A percentile compares a stretch with the other conserved stretches of the same genome.
These are phyloP conservation scores for Rhogogaster chlorosoma DNA, from an alignment of 2,888 invertebrate genomes.

Conservation along the genomic window DNA sequence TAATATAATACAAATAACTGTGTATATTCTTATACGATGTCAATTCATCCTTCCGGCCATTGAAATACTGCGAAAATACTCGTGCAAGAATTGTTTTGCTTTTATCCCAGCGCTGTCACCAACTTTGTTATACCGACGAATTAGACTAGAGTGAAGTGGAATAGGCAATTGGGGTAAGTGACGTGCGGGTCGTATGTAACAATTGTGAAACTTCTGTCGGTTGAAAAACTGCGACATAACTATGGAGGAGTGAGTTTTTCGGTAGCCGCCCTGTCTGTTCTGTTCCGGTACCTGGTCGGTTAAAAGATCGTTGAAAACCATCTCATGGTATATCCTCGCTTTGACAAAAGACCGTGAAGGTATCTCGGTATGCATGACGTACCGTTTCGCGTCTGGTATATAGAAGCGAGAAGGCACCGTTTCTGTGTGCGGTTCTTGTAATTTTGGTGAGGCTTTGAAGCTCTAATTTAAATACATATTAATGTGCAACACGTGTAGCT, in stretches of 20 bases:
- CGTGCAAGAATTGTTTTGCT: neutral
- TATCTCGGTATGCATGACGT: conserved; percentile 41
- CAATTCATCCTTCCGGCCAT: neutral
- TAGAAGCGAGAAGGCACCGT: neutral
- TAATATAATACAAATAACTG: too few relatives aligned
- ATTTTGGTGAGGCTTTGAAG: conserved; percentile 68
- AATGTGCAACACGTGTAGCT: conserved; percentile 69
- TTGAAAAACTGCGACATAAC: neutral
- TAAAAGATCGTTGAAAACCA: neutral
- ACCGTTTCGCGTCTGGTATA: conserved; percentile 1
- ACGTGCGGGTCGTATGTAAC: neutral
- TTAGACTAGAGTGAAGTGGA: neutral
- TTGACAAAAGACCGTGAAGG: conserved; percentile 39
- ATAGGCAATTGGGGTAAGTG: neutral
- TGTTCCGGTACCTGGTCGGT: neutral
- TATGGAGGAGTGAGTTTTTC: neutral
- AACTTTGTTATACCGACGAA: neutral
- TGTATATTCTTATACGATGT: neutral
- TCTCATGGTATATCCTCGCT: neutral
- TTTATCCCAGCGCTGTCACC: neutral
- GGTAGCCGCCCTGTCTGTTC: neutral
- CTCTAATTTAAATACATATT: conserved; percentile 73
- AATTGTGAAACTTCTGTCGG: neutral
- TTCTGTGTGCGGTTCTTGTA: conserved; percentile 56
- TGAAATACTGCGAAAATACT: neutral